Conservation (phyloP, 2,113 vertebrate genomes). For the Dipodomys ordii region DNA sequence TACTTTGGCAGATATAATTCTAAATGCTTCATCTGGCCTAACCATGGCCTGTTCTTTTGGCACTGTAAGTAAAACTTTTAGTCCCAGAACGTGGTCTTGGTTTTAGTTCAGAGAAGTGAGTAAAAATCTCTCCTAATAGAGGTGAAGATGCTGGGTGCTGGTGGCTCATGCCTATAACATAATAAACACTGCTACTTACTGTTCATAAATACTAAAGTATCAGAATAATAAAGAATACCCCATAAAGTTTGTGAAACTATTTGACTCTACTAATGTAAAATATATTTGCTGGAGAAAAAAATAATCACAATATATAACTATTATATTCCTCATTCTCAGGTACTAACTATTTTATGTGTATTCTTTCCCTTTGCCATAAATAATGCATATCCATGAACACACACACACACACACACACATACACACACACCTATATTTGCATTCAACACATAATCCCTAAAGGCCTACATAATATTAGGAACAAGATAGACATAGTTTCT, state of each 20-base stretch:
- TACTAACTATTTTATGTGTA: slow-evolving; percentile 7
- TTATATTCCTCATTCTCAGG: slow-evolving; percentile 9
- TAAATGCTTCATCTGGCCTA: neutral
- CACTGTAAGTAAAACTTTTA: neutral
- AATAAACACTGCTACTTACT: slow-evolving; percentile 1
- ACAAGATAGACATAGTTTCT: neutral
- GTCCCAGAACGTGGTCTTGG: neutral
- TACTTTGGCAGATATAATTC: neutral
- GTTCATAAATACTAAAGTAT: slow-evolving; percentile 50
- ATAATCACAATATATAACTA: neutral
- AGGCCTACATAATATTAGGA: neutral
- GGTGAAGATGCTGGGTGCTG: neutral
- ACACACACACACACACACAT: neutral
- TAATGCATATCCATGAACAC: neutral
- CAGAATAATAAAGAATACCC: slow-evolving; percentile 7
- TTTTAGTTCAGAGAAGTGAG: slow-evolving; percentile 28
- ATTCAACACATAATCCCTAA: slow-evolving; percentile 27
- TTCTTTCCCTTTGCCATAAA: neutral
- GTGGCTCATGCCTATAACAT: neutral
- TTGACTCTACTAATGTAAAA: slow-evolving; percentile 1
- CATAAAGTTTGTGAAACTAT: neutral
- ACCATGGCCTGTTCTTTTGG: neutral
- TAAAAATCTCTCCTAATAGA: neutral
- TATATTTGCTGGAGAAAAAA: neutral
- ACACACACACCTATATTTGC: neutral